These are phyloP conservation scores for Pollachius pollachius DNA, from an alignment of 2,113 vertebrate genomes.

Conservation along the genomic window DNA sequence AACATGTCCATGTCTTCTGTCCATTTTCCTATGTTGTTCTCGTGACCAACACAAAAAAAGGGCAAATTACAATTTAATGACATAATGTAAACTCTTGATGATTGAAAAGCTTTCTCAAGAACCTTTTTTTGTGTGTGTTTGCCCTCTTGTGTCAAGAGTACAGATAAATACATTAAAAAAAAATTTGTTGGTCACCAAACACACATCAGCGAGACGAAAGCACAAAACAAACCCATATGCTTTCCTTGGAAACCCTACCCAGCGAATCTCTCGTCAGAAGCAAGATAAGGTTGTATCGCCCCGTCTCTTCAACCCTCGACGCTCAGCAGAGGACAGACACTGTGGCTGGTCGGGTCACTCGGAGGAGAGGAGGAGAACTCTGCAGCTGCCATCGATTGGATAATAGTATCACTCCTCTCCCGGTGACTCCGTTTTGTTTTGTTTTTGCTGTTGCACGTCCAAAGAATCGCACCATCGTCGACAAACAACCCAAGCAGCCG, in stretches of 20 bases:
- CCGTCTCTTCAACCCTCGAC: conserved; percentile 67
- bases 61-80: conserved; percentile 64
- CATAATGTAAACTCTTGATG: conserved; percentile 74
- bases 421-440: conserved; percentile 60
- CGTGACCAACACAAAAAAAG: conserved; percentile 75
- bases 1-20: conserved; percentile 49
- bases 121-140: conserved; percentile 31
- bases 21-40: conserved; percentile 67
- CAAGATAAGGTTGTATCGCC: conserved; percentile 82
- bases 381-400: conserved; percentile 75
- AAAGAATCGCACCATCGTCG: conserved; percentile 58
- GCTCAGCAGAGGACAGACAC: conserved; percentile 57
- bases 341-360: conserved; percentile 42
- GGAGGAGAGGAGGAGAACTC: conserved; percentile 60
- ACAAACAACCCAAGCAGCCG: conserved; percentile 55
- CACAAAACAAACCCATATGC: conserved; percentile 53
- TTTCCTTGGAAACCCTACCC: conserved; percentile 52
- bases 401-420: conserved; percentile 69
- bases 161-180: conserved; percentile 47
- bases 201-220: conserved; percentile 76
- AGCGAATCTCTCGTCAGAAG: conserved; percentile 63
- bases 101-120: conserved; percentile 34
- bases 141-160: conserved; percentile 58
- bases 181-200: conserved; percentile 70
- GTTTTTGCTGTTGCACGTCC: conserved; percentile 4